Evolutionary conservation across 30 jellyfish, hydroid and myxozoan genomes (phyloP), one percentile per base, ranked within the genome.

Genomic region (Mastigias papua): DNA sequence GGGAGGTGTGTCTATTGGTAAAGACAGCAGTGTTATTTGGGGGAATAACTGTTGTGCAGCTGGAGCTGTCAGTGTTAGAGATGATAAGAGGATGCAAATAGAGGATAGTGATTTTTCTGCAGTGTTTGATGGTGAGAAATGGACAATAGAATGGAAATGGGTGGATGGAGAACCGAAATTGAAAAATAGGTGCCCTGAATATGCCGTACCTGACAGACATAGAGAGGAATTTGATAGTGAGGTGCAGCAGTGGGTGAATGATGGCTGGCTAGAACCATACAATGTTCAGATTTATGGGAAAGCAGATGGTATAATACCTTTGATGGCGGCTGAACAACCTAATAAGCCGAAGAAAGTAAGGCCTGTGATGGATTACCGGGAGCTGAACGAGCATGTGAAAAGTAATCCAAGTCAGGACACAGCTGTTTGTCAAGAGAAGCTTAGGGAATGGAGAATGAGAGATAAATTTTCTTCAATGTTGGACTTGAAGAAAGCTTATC

Each of bases 71-170:
- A 42, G 54, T 42, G 54, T 42, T 42, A 42, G 31, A 16, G 78
- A 15, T 29, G 51, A 22, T 66, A 13, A 22, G 78, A 32, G 54
- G 54, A 42, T 42, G 54, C 78, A 48, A 32, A 29, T 66, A 13
- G 78, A 21, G 78, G 78, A 66, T 29, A 22, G 35, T 13, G 48
- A 66, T 66, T 66, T 26, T 28, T 15, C 78, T 34, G 84, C 72
- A 15, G 84, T 20, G 49, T 72, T 72, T 64, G 49, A 15, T 30
- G 84, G 35, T 64, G 84, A 26, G 32, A 21, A 34, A 64, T 72
- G 84, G 84, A 72, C 74, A 20, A 64, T 72, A 28, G 35, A 64
- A 15, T 72, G 84, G 84, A 68, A 37, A 64, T 72, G 84, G 84
- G 32, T 34, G 73, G 84, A 34, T 42, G 54, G 54, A 42, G 54